phyloP scores from a whole-genome alignment of 2,888 invertebrate genomes.

The Drosophila fungiperda region DNA sequence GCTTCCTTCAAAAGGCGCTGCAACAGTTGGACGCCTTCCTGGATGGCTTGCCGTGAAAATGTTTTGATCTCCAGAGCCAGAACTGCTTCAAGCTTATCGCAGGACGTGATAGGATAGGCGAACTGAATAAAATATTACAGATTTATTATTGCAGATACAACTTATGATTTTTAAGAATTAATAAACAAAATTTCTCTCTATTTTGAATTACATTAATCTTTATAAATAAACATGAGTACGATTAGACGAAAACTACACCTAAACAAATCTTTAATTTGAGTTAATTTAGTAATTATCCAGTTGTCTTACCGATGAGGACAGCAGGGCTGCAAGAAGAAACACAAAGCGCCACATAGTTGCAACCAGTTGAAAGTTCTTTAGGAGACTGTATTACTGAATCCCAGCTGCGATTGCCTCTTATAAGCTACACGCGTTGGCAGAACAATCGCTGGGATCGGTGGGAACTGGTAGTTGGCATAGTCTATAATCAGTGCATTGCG shows the following conservation, averaged over 20 bases:
- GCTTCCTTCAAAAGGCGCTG: constrained; percentile 46
- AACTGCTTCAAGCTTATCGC: constrained; percentile 32
- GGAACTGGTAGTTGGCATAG: constrained; percentile 4
- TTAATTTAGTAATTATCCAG: not conserved
- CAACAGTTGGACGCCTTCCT: constrained; percentile 31
- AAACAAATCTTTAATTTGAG: not conserved
- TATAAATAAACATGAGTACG: not conserved
- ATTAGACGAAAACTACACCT: not conserved
- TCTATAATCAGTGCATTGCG: constrained; percentile 57
- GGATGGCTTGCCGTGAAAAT: constrained; percentile 20
- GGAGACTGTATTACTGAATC: constrained; percentile 7
- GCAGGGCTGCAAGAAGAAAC: constrained; percentile 28
- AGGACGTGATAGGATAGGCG: constrained; percentile 34
- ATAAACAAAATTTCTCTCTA: not conserved
- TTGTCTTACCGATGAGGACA: constrained; percentile 45
- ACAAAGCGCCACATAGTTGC: constrained; percentile 43
- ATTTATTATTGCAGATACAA: not conserved
- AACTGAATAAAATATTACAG: constrained; percentile 13
- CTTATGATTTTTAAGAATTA: not conserved
- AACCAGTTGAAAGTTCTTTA: constrained; percentile 4
- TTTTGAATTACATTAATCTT: not conserved
- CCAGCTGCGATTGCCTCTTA: constrained; percentile 23
- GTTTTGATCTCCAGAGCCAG: constrained; percentile 34
- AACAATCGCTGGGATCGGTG: constrained; percentile 27
- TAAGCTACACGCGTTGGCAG: constrained; percentile 20